These are phyloP conservation scores for Actinopyga echinites DNA, from an alignment of 53 echinoderm and acorn worm genomes.

Conservation along the genomic window DNA sequence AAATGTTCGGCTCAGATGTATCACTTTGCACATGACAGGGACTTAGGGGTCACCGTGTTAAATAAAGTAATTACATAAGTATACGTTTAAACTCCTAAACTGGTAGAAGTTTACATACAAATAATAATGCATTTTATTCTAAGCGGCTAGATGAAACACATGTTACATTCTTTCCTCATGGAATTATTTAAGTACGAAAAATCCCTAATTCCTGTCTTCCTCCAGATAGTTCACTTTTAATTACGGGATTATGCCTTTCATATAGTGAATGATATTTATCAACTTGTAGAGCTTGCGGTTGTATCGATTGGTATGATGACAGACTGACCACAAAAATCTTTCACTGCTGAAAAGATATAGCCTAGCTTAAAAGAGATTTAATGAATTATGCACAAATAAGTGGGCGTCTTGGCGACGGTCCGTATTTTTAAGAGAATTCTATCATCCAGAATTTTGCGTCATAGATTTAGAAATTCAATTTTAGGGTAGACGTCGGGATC, in stretches of 20 bases:
- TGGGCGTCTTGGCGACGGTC: constrained; percentile 34
- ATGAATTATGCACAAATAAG: neutral
- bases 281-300: neutral
- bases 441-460: constrained; percentile 34
- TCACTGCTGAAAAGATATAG: constrained; percentile 10
- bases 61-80: neutral
- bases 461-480: constrained; percentile 37
- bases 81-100: neutral
- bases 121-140: too few relatives aligned
- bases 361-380: constrained; percentile 23
- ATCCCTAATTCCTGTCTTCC: too few relatives aligned
- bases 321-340: constrained; percentile 34
- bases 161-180: too few relatives aligned
- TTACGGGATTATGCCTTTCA: too few relatives aligned
- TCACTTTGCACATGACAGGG: too few relatives aligned
- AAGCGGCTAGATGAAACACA: too few relatives aligned
- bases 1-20: too few relatives aligned
- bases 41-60: too few relatives aligned
- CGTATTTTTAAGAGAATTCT: constrained; percentile 25
- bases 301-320: constrained; percentile 26
- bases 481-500: constrained; percentile 34
- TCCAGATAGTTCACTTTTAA: too few relatives aligned
- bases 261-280: too few relatives aligned
- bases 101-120: neutral
- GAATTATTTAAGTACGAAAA: too few relatives aligned